Conservation (phyloP, 2,888 invertebrate species). For the Drosophila atripex region DNA sequence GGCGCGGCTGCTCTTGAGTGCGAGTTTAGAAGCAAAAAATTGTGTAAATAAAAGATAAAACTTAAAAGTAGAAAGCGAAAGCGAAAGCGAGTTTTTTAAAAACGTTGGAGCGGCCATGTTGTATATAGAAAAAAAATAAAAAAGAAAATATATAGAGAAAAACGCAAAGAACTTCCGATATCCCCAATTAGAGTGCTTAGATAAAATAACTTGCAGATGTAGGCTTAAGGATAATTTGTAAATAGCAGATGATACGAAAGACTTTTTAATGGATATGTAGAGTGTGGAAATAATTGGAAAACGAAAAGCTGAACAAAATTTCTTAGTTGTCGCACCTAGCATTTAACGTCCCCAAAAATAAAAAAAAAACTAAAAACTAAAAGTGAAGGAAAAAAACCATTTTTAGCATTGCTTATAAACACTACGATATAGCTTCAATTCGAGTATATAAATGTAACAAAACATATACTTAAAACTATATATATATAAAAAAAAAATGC, state of each 20-base stretch:
- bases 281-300: not conserved
- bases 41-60: slow-evolving; percentile 24
- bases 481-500: not conserved
- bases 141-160: slow-evolving; percentile 28
- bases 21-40: slow-evolving; percentile 3
- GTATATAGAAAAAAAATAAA: slow-evolving; percentile 48
- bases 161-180: slow-evolving; percentile 53
- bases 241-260: slow-evolving; percentile 43
- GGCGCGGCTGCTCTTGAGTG: slow-evolving; percentile 47
- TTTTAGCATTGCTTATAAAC: slow-evolving; percentile 64
- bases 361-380: not conserved
- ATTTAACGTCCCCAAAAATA: slow-evolving; percentile 52
- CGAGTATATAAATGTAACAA: slow-evolving; percentile 27
- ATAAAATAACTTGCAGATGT: slow-evolving; percentile 33
- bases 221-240: slow-evolving; percentile 37
- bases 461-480: slow-evolving; percentile 26
- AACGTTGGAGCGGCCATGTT: slow-evolving; percentile 56
- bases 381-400: slow-evolving; percentile 9
- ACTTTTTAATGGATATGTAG: slow-evolving; percentile 29
- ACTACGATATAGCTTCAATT: slow-evolving; percentile 52
- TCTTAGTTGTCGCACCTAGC: slow-evolving; percentile 50
- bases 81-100: slow-evolving; percentile 15
- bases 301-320: slow-evolving; percentile 21
- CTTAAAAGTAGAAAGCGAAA: slow-evolving; percentile 3
- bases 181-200: slow-evolving; percentile 35